Conservation (phyloP, 2,888 invertebrate species). For the Athetis lepigone region DNA sequence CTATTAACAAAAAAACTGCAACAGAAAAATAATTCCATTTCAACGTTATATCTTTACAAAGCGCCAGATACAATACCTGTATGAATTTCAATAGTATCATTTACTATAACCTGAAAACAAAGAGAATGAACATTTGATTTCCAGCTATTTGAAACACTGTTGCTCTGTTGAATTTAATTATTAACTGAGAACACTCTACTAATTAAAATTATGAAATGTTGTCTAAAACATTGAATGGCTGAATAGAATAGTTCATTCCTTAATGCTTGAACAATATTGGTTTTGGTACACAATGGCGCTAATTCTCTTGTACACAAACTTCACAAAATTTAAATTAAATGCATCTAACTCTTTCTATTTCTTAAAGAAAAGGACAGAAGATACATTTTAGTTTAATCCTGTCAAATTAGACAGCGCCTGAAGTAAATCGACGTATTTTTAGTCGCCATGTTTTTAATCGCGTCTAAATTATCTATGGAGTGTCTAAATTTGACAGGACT, state of each 20-base stretch:
- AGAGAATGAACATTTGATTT: conserved; percentile 32
- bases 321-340: no score
- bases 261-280: not conserved
- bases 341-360: no score
- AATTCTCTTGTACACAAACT: no score
- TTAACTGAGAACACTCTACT: conserved; percentile 1
- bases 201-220: conserved; percentile 9
- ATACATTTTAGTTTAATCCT: no score
- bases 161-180: conserved; percentile 13
- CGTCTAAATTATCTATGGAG: no score
- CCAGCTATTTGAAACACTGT: conserved; percentile 3
- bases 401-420: no score
- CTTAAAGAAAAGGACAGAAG: no score
- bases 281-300: no score
- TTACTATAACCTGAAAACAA: conserved; percentile 23
- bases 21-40: conserved; percentile 11
- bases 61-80: conserved; percentile 6
- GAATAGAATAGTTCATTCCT: not conserved
- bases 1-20: no score
- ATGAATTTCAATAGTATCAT: conserved; percentile 29
- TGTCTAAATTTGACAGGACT: no score
- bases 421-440: no score
- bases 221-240: not conserved
- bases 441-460: no score
- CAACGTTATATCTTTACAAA: conserved; percentile 7